Percentiles rank a stretch among this genome's conserved stretches.
Evolutionary conservation across 2,113 vertebrate species (phyloP).

Genomic region (Catagonus wagneri): DNA sequence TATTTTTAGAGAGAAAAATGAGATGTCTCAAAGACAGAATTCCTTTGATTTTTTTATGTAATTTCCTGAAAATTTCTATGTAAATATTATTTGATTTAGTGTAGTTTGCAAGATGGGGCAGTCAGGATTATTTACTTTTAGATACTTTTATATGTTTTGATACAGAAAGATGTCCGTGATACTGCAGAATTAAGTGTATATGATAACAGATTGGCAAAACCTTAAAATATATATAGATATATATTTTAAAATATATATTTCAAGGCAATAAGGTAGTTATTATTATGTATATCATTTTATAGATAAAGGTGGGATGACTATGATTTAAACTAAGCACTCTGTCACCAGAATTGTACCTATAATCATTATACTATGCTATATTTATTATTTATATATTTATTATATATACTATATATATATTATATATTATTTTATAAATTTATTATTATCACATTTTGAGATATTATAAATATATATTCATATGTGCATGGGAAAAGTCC

Average conservation of each 20-base stretch:
- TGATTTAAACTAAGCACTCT: not conserved
- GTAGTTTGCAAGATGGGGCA: not conserved
- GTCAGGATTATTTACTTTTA: not conserved
- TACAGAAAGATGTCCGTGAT: not conserved
- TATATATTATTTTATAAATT: no score
- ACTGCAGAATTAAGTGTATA: not conserved
- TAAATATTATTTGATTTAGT: not conserved
- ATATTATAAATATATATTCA: not conserved
- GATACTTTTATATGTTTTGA: not conserved
- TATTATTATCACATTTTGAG: not conserved
- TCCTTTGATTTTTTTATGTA: not conserved
- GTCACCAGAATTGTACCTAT: not conserved
- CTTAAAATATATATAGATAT: not conserved
- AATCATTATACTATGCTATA: not conserved
- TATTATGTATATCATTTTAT: not conserved
- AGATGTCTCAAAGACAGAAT: not conserved
- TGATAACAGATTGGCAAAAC: not conserved
- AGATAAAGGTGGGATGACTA: not conserved
- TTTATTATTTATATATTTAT: no score
- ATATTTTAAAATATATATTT: not conserved
- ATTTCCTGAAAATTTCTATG: not conserved
- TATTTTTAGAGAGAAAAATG: not conserved
- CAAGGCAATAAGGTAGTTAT: not conserved
- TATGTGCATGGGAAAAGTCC: not conserved
- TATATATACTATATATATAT: no score